Evolutionary conservation across 2,113 vertebrate genomes (phyloP), one percentile per base, ranked within the genome.

Genomic region (Pogonocichla stellata): DNA sequence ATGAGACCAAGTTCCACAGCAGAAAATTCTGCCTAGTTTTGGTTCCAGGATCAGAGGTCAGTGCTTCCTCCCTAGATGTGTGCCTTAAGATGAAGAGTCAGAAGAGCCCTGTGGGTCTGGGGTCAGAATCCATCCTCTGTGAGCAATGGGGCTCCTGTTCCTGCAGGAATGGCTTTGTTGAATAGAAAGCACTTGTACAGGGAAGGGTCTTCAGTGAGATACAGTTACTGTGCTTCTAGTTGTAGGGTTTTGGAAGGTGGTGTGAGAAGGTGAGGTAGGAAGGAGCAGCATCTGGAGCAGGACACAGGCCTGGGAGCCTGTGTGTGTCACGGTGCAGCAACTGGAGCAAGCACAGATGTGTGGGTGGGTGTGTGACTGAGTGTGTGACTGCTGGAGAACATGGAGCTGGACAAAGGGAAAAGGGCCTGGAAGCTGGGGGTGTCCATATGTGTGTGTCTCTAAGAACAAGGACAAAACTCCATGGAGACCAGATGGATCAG

Each of bases 141-240:
- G 72, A 62, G 51, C 2, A 0, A 7, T 2, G 18, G 1, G 2
- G 5, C 20, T 53, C 1, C 1, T 14, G 4, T 48, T 33, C 43
- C 15, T 45, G 20, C 50, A 19, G 33, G 12, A 17, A 22, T 15
- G 26, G 11, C 48, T 61, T 53, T 31, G 14, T 47, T 3, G 7
- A 19, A 12, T 53, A 29, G n/a, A 45, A 34, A 45, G 38, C 48
- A 10, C 34, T 77, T 40, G 65, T 34, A 8, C 8, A 25, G 58
- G 56, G 42, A 42, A 47, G 14, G 3, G 8, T 70, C 28, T 62
- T 53, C 43, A 48, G 0, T 9, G 54, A 34, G 29, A 10, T 50
- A 13, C 5, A 10, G 15, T 38, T 33, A 10, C 42, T 47, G 19
- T 45, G 58, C 56, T 43, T 58, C 34, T 57, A 34, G 40, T 0